Evolutionary conservation across 1,140 invertebrate species (phyloP), one percentile per base, ranked within the genome.

Genomic region (Heliconius hermathena): DNA sequence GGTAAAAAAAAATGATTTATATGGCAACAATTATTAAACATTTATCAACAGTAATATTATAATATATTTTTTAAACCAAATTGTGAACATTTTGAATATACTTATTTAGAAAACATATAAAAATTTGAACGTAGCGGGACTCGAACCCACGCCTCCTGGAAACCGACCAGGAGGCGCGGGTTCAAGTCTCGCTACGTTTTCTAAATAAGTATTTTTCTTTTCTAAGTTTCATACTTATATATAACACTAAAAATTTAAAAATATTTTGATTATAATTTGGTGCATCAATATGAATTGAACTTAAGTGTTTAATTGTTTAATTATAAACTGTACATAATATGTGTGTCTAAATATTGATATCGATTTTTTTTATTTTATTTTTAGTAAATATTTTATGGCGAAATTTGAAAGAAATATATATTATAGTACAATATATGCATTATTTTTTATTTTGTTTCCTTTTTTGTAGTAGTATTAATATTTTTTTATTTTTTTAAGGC

Each of bases 381-480:
- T 83, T 80, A 66, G 3, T 29, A 82, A 82, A 83, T 81, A 83
- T 81, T 83, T 81, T 83, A 85, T 83, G 71, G 76, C 78, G 79
- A 80, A 49, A 57, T 75, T 70, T 81, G 80, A 78, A 79, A 85
- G 81, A 86, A 88, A 85, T 86, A 87, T 86, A 84, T 80, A 84
- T 80, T 85, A 84, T 87, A 88, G 85, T 87, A 89, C 82, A 89
- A 82, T 83, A 76, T 87, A 76, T 86, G 81, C 81, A 83, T 89
- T 80, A 74, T 52, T 71, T 79, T 77, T 75, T 71, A 81, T 82
- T 83, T 76, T n/a, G 71, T 76, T 73, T 46, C 54, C 75, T 77
- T 73, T 46, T 76, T 76, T 80, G 13, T 46, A 46, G 41, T 46
- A 46, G 16, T 46, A 16, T 66, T 52, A 57, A 49, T 52, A 49